Evolutionary conservation across 1,140 invertebrate species (phyloP).

Genomic region (Bombus cullumanus): DNA sequence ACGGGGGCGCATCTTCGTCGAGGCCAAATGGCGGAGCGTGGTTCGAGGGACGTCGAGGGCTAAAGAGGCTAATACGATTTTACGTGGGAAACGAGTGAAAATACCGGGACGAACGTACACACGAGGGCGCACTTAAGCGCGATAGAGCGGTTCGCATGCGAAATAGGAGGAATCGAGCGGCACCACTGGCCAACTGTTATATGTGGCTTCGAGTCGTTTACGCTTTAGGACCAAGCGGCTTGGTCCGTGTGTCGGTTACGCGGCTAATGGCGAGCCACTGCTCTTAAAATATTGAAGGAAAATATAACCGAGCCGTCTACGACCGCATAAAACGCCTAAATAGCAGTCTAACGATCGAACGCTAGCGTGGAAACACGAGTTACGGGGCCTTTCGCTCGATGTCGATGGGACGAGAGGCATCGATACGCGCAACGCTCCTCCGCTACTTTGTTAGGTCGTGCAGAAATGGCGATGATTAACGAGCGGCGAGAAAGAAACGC

Average conservation of each 20-base stretch:
- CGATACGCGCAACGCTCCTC: neutral
- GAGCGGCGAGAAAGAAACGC: neutral
- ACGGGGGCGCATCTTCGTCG: neutral
- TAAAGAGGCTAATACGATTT: conserved; percentile 56
- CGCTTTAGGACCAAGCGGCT: conserved; percentile 20
- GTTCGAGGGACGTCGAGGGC: neutral
- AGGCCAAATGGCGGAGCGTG: neutral
- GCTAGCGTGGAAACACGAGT: conserved; percentile 10
- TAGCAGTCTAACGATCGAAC: conserved; percentile 28
- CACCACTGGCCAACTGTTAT: neutral
- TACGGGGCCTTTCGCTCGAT: neutral
- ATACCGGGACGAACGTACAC: conserved; percentile 6
- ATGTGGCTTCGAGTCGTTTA: conserved; percentile 27
- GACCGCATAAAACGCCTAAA: conserved; percentile 43
- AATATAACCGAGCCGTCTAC: conserved; percentile 42
- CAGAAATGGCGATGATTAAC: neutral
- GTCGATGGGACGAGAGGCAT: neutral
- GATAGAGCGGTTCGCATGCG: conserved; percentile 48
- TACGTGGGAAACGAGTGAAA: conserved; percentile 47
- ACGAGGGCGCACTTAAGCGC: conserved; percentile 29
- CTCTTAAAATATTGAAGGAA: conserved; percentile 53
- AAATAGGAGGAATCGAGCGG: conserved; percentile 19
- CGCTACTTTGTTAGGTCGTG: neutral
- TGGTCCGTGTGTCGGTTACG: neutral
- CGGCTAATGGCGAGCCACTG: neutral